Conservation (phyloP, 2,888 invertebrate genomes). For the Nowickia ferox region DNA sequence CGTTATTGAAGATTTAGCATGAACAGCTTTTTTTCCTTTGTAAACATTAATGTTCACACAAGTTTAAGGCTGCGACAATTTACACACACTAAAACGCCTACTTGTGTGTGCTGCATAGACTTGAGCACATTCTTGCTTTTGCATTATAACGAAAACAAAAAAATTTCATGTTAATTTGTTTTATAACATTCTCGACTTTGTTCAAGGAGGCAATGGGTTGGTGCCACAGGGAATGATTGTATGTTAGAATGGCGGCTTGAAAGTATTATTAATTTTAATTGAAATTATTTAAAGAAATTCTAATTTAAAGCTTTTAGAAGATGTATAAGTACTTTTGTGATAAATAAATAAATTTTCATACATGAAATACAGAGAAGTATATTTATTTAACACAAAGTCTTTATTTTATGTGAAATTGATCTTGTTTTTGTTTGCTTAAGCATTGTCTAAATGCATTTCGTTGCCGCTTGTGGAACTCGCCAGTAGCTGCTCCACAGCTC, state of each 20-base stretch:
- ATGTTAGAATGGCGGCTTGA: conserved; percentile 7
- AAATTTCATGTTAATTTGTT: conserved; percentile 55
- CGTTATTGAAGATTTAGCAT: conserved; percentile 12
- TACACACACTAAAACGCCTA: conserved; percentile 14
- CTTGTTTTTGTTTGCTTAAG: no score
- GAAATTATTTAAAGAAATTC: conserved; percentile 50
- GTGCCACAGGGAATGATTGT: not conserved
- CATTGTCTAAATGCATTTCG: no score
- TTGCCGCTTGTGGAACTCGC: no score
- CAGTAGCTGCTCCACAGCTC: no score
- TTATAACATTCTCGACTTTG: conserved; percentile 37
- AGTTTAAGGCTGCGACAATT: conserved; percentile 40
- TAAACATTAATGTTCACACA: not conserved
- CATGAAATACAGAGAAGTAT: not conserved
- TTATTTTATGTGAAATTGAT: no score
- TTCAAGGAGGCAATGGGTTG: conserved; percentile 4
- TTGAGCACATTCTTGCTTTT: conserved; percentile 2
- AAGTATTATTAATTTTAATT: conserved; percentile 54
- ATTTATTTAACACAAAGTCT: no score
- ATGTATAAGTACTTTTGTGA: not conserved
- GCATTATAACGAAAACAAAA: not conserved
- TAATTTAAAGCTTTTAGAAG: conserved; percentile 17
- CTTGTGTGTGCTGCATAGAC: not conserved
- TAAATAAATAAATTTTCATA: not conserved
- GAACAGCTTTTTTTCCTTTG: not conserved